Conservation (phyloP, 2,797 vertebrate genomes). For the Halcyon chelicuti region DNA sequence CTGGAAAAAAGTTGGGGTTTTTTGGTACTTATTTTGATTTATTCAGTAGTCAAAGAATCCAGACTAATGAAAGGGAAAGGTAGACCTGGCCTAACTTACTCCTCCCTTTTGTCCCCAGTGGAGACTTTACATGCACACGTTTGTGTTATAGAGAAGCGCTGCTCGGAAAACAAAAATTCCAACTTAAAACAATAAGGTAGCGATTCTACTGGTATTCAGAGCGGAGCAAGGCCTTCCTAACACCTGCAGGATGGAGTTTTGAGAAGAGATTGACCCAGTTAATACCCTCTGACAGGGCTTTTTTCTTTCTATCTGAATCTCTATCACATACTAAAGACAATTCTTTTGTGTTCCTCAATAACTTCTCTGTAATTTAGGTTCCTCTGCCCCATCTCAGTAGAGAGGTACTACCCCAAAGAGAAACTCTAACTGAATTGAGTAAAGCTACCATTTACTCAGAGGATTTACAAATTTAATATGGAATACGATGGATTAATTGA, state of each 20-base stretch:
- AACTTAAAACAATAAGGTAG: neutral
- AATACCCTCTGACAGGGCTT: neutral
- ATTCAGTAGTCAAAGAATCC: neutral
- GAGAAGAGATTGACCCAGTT: neutral
- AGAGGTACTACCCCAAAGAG: neutral
- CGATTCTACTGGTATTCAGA: neutral
- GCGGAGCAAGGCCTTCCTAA: neutral
- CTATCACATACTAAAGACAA: neutral
- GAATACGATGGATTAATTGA: neutral
- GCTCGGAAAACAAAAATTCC: neutral
- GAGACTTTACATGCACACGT: neutral
- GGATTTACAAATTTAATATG: neutral
- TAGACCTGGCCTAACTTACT: neutral
- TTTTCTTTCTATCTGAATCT: neutral
- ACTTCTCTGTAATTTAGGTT: neutral
- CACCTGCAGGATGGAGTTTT: neutral
- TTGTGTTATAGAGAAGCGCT: neutral
- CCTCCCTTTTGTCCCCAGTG: neutral
- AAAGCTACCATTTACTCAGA: neutral
- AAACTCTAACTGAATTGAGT: neutral
- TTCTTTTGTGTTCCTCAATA: neutral
- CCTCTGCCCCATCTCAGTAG: neutral
- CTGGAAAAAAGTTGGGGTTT: neutral
- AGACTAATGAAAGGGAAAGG: neutral
- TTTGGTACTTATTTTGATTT: neutral